These are phyloP conservation scores for Galaxea fascicularis DNA, from an alignment of 92 coral and sea anemone genomes.

Conservation along the genomic window DNA sequence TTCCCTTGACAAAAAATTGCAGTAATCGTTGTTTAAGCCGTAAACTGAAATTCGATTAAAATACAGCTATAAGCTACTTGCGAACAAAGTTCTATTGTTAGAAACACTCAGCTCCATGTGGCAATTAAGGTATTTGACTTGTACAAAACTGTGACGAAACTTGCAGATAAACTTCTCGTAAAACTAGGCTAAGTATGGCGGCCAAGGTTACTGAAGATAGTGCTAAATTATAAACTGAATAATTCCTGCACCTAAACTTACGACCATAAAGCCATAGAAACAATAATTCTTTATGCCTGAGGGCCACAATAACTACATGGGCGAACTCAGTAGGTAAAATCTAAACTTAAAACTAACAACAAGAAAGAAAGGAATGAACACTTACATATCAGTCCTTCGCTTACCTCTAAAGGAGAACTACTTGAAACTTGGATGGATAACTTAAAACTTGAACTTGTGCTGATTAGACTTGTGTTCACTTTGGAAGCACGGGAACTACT, in stretches of 20 bases:
- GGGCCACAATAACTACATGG: neutral
- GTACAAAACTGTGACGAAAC: neutral
- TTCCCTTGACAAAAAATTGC: neutral
- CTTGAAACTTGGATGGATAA: neutral
- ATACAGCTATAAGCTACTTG: neutral
- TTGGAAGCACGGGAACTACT: too few species aligned
- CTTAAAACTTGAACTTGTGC: too few species aligned
- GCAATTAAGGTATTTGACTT: neutral
- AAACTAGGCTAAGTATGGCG: neutral
- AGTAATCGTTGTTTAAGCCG: neutral
- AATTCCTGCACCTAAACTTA: neutral
- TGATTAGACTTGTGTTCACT: too few species aligned
- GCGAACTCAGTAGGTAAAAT: neutral
- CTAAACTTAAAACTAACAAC: neutral
- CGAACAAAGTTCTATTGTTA: too few species aligned
- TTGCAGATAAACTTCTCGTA: neutral
- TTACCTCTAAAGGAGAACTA: neutral
- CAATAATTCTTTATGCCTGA: neutral
- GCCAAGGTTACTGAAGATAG: neutral
- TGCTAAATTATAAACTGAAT: neutral
- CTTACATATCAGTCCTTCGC: slow-evolving; percentile 4
- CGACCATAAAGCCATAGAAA: neutral
- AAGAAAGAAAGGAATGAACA: neutral
- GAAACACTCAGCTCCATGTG: neutral
- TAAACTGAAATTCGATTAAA: neutral